These are phyloP conservation scores for Epizoanthus illoricatus DNA, from an alignment of 92 coral and sea anemone genomes.

Conservation along the genomic window DNA sequence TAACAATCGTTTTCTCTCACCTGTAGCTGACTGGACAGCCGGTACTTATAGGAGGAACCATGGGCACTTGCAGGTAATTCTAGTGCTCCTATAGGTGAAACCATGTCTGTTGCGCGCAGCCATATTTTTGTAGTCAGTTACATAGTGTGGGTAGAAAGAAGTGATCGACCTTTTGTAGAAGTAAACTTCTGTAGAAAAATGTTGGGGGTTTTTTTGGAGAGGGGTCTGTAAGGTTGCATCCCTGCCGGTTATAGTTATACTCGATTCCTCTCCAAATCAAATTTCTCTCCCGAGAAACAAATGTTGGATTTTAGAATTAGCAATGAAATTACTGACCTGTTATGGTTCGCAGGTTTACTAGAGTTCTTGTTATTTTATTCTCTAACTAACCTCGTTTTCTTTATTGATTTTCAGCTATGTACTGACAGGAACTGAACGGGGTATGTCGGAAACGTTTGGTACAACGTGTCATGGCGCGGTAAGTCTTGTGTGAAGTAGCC, in stretches of 20 bases:
- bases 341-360: neutral
- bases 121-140: too few relatives aligned
- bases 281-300: too few relatives aligned
- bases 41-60: slow-evolving; percentile 98
- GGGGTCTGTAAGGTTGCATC: too few relatives aligned
- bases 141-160: too few relatives aligned
- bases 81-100: neutral
- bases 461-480: slow-evolving; percentile 99
- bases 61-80: slow-evolving; percentile 96
- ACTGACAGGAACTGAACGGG: slow-evolving; percentile 92
- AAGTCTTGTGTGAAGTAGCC: slow-evolving; percentile 32
- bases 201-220: too few relatives aligned
- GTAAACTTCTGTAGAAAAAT: too few relatives aligned
- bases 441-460: slow-evolving; percentile 91
- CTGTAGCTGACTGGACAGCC: slow-evolving; percentile 95
- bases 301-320: neutral
- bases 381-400: neutral
- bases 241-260: neutral
- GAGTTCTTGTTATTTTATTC: too few relatives aligned
- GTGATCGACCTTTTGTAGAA: too few relatives aligned
- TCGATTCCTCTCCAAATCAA: neutral
- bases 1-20: neutral
- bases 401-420: slow-evolving; percentile 61
- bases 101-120: too few relatives aligned
- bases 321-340: neutral